Evolutionary conservation across 2,888 invertebrate genomes (phyloP).

Genomic region (Conistra vaccinii): DNA sequence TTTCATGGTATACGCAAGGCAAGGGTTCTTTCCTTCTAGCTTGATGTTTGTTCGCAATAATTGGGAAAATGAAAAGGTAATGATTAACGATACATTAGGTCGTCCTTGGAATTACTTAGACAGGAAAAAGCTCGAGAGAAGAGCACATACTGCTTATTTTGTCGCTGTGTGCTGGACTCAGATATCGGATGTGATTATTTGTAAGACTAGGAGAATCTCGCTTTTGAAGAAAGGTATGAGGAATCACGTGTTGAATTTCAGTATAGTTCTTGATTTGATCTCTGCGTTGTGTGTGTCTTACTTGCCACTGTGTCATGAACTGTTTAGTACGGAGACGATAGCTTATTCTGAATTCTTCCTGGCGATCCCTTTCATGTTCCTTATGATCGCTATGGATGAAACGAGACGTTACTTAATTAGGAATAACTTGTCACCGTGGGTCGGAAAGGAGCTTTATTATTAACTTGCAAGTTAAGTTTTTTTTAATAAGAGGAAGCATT

Average conservation of each 20-base stretch:
- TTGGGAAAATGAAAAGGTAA: slow-evolving; percentile 93
- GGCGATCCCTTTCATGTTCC: slow-evolving; percentile 93
- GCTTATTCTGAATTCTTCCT: slow-evolving; percentile 93
- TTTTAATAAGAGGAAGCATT: background rate
- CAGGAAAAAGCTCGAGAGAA: slow-evolving; percentile 93
- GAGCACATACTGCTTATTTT: slow-evolving; percentile 95
- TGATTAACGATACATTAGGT: slow-evolving; percentile 93
- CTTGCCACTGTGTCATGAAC: slow-evolving; percentile 92
- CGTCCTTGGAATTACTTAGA: slow-evolving; percentile 94
- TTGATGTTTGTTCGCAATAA: slow-evolving; percentile 92
- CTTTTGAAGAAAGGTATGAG: slow-evolving; percentile 94
- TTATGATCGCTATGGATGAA: slow-evolving; percentile 95
- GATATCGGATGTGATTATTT: slow-evolving; percentile 94
- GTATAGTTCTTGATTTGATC: slow-evolving; percentile 92
- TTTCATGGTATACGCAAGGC: slow-evolving; percentile 94
- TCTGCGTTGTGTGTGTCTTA: slow-evolving; percentile 93
- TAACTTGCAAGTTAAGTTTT: slow-evolving; percentile 74
- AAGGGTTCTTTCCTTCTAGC: slow-evolving; percentile 93
- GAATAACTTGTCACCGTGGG: slow-evolving; percentile 92
- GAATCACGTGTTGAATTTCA: slow-evolving; percentile 92
- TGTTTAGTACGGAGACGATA: slow-evolving; percentile 93
- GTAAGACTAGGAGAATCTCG: slow-evolving; percentile 94
- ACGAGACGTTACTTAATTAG: slow-evolving; percentile 93
- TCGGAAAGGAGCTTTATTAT: slow-evolving; percentile 94
- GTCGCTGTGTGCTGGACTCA: slow-evolving; percentile 94